A percentile compares a stretch with the other conserved stretches of the same genome.
Conservation (phyloP, 2,797 vertebrate species). For the Liparis tanakae region DNA sequence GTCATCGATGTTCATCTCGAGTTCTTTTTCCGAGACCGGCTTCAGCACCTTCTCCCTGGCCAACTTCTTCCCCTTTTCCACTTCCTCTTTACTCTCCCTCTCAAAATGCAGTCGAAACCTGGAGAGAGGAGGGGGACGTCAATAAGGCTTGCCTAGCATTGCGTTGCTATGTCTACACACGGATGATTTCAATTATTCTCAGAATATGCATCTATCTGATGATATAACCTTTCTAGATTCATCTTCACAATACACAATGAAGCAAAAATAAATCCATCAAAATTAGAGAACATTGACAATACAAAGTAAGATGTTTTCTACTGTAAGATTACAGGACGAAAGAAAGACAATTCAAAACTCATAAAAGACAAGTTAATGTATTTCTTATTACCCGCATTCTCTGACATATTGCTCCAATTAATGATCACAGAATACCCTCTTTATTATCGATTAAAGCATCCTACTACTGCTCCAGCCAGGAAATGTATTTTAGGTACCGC, state of each 20-base stretch:
- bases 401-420: background rate
- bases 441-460: background rate
- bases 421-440: background rate
- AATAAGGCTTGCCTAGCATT: background rate
- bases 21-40: conserved; percentile 80
- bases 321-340: background rate
- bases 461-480: background rate
- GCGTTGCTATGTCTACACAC: background rate
- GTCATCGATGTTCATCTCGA: conserved; percentile 87
- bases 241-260: background rate
- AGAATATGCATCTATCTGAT: background rate
- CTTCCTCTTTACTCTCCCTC: conserved; percentile 90
- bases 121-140: background rate
- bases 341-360: background rate
- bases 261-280: background rate
- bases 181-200: background rate
- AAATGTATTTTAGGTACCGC: background rate
- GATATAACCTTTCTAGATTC: conserved; percentile 9
- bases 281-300: background rate
- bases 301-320: background rate
- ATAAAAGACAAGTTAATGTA: background rate
- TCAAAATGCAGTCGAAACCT: conserved; percentile 93
- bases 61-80: conserved; percentile 89
- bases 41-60: conserved; percentile 86
- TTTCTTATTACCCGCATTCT: background rate